Base-by-base conservation (phyloP, 1,140 invertebrate genomes). In the Ceratosolen solmsi region DNA sequence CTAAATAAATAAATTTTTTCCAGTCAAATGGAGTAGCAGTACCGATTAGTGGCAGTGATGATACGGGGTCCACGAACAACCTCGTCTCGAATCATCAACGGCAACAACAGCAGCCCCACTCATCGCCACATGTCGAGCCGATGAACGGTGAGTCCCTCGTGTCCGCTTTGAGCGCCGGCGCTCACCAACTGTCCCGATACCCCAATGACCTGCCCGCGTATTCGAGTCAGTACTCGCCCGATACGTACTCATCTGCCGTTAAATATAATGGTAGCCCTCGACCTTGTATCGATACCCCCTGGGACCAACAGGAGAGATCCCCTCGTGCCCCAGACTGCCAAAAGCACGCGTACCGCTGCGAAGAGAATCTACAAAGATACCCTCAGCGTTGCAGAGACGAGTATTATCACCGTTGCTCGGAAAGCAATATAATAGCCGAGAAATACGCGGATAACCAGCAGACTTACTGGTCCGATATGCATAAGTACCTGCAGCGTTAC, bases 91-190 rank as follows among this genome's bases (percentile, higher is more conserved):
- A 85, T 77, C 89, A 89, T 71, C 89, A 87, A 78, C 88, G 85
- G 3, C 87, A 86, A 36, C 83, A 85, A 60, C 87, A 77, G 15
- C 63, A 46, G 15, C 80, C 68, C 22, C 79, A 70, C 88, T 87
- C 80, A n/a, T 89, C 87, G 7, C 88, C 88, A 30, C 87, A 88
- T 73, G 86, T 91, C 54, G 91, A 92, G 65, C 89, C 90, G 8
- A 85, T 91, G 33, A 92, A 91, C 88, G 91, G 91, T 92, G 90
- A 91, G 91, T 92, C 91, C 72, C 11, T 80, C 89, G 58, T 80
- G 87, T 79, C 86, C 84, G 56, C 86, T 86, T 71, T 77, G 83
- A 38, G 25, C 83, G 33, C 86, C 17, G 51, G 46, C 33, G 49
- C 36, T 30, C 68, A 82, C 54, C 87, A 89, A 9, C 70, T 85